Evolutionary conservation across 23 tunicate species (phyloP), one percentile per base, ranked within the genome.

Genomic region (Trididemnum nubilum): DNA sequence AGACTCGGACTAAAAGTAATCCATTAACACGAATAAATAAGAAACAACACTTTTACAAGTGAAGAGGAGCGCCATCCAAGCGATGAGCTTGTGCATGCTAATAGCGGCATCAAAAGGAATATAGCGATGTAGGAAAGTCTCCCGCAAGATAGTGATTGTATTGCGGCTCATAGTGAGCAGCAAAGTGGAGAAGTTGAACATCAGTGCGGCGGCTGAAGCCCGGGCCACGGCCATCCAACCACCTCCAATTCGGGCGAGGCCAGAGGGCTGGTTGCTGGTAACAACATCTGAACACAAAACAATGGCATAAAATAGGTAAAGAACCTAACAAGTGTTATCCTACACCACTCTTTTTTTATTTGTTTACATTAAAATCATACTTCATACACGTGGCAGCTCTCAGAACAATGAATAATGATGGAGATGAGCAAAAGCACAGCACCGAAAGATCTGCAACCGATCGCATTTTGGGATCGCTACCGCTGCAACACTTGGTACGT

Each of bases 31-130:
- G n/a, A n/a, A n/a, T n/a, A n/a, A n/a, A n/a, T n/a, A n/a, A n/a
- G n/a, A n/a, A n/a, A n/a, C n/a, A n/a, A n/a, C n/a, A n/a, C n/a
- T n/a, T 15, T 51, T 54, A 77, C 97, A 88, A 9, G 97, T 92
- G 25, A 87, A 87, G 51, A 83, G 35, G 33, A 87, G 51, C 0
- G 97, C 97, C 73, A 82, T 72, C 97, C 97, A 92, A 29, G 97
- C 97, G 9, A 92, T 64, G 21, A 83, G 49, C 74, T 76, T 74
- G 44, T 92, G 97, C 88, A 92, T 83, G 26, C 85, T 29, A 3
- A 92, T 85, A 1, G 97, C 97, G 49, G 92, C 79, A 70, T 92
- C 97, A 37, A 92, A 92, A 0, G 97, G 97, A 21, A 92, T 87
- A 71, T 82, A 92, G n/a, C 85, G 92, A 73, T 87, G 88, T n/a